A percentile compares a stretch with the other conserved stretches of the same genome.
These are phyloP conservation scores for Scrobipalpa atriplicella DNA, from an alignment of 2,888 invertebrate genomes.

Conservation along the genomic window DNA sequence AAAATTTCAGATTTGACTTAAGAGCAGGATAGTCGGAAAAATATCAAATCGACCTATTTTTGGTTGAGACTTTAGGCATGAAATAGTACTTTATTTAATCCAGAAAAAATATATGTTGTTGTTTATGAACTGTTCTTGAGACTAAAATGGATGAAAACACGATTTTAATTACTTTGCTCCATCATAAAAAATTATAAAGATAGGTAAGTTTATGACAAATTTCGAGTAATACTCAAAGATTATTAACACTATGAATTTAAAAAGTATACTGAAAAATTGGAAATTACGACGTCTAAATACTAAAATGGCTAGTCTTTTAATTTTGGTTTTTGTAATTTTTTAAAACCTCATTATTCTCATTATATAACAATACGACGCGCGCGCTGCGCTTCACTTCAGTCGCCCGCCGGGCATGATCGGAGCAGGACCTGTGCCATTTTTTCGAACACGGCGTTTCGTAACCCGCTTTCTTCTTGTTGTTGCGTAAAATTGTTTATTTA, in stretches of 20 bases:
- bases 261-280: neutral
- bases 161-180: too few relatives aligned
- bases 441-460: too few relatives aligned
- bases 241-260: neutral
- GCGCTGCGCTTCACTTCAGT: neutral
- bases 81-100: conserved; percentile 33
- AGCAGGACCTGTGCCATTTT: too few relatives aligned
- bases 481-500: too few relatives aligned
- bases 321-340: neutral
- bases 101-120: too few relatives aligned
- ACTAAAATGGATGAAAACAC: too few relatives aligned
- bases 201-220: too few relatives aligned
- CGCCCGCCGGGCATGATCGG: too few relatives aligned
- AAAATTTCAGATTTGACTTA: too few relatives aligned
- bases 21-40: neutral
- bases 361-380: neutral
- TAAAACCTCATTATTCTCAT: neutral
- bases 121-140: too few relatives aligned
- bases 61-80: conserved; percentile 11
- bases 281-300: neutral
- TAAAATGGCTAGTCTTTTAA: neutral
- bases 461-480: too few relatives aligned
- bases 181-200: too few relatives aligned
- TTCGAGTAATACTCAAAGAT: conserved; percentile 4
- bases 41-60: neutral